These are phyloP conservation scores for Sphyrna mokarran DNA, from an alignment of 2,113 vertebrate species.

Conservation along the genomic window DNA sequence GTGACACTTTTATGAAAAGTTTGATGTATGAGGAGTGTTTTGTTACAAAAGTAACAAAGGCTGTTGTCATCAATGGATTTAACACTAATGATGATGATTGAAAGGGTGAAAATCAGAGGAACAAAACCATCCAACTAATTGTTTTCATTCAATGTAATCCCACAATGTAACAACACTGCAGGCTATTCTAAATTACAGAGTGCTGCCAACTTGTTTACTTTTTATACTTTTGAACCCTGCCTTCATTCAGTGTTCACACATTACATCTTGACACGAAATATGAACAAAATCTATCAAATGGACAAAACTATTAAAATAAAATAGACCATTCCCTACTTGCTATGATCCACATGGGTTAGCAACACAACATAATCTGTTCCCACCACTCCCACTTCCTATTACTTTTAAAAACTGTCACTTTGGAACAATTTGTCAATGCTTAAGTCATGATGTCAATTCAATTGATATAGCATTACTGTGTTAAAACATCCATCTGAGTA, in stretches of 20 bases:
- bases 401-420: not conserved
- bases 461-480: not conserved
- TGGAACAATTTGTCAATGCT: not conserved
- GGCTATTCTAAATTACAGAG: not conserved
- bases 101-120: not conserved
- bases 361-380: not conserved
- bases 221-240: not conserved
- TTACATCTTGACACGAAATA: not conserved
- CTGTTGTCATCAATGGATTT: not conserved
- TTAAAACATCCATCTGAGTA: not conserved
- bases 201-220: not conserved
- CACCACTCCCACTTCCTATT: not conserved
- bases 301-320: not conserved
- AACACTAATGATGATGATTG: not conserved
- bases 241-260: not conserved
- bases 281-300: not conserved
- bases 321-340: not conserved
- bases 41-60: not conserved
- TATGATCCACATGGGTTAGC: not conserved
- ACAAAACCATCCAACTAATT: not conserved
- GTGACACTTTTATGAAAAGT: not conserved
- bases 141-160: not conserved
- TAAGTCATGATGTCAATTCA: not conserved
- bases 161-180: not conserved
- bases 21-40: no score